phyloP scores from a whole-genome alignment of 2,113 vertebrate species.

The Sclerurus mexicanus region DNA sequence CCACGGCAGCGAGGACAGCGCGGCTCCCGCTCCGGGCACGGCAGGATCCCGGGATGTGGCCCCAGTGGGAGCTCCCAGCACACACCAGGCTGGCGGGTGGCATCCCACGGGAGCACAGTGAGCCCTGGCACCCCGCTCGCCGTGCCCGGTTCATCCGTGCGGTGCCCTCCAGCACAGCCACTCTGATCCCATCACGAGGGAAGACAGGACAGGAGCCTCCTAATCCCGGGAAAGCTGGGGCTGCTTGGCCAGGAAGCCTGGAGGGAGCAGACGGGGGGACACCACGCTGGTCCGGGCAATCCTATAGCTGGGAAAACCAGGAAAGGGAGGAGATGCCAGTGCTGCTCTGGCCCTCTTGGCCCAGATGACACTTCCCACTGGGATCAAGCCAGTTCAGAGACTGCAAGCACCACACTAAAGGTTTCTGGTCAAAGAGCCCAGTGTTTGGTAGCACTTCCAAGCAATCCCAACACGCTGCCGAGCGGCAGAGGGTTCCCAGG shows the following conservation, averaged over 20 bases:
- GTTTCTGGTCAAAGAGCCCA: background rate
- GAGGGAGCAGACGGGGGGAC: background rate
- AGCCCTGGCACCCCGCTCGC: background rate
- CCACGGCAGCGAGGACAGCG: accelerated
- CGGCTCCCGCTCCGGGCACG: too few relatives aligned
- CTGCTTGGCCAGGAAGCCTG: background rate
- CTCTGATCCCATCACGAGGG: background rate
- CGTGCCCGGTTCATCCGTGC: background rate
- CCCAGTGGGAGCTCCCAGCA: background rate
- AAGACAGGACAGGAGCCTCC: background rate
- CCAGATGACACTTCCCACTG: accelerated
- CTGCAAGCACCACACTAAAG: background rate
- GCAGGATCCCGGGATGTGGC: background rate
- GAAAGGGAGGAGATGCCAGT: background rate
- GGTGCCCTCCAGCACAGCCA: accelerated
- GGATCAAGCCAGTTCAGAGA: background rate
- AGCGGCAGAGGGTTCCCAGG: background rate
- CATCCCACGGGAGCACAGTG: too few relatives aligned
- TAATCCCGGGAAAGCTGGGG: background rate
- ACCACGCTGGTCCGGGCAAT: background rate
- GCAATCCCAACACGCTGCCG: background rate
- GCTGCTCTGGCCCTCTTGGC: background rate
- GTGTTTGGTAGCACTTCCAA: accelerated
- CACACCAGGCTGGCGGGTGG: too few relatives aligned
- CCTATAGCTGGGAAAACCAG: background rate